These are phyloP conservation scores for Petrolisthes cinctipes DNA, from an alignment of 2,888 invertebrate species.

Conservation along the genomic window DNA sequence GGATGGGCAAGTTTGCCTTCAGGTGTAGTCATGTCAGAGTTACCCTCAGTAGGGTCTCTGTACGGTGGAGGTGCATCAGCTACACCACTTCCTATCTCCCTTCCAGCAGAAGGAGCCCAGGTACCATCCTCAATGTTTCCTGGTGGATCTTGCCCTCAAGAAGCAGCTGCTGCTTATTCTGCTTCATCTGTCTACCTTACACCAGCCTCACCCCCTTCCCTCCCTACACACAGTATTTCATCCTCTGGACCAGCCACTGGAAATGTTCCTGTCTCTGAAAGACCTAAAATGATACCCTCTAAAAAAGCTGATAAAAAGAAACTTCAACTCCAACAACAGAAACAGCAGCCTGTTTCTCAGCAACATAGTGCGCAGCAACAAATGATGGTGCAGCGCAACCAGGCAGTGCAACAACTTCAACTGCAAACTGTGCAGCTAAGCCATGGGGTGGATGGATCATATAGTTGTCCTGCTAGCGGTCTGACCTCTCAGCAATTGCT, in stretches of 20 bases:
- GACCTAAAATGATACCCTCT: slow-evolving; percentile 65
- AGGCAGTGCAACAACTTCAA: slow-evolving; percentile 70
- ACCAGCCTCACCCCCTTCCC: slow-evolving; percentile 51
- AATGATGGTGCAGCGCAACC: slow-evolving; percentile 66
- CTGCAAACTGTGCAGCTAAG: slow-evolving; percentile 70
- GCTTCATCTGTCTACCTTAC: slow-evolving; percentile 58
- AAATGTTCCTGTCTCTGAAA: slow-evolving; percentile 64
- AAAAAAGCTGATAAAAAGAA: slow-evolving; percentile 63
- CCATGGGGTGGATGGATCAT: slow-evolving; percentile 56
- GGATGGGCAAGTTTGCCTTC: slow-evolving; percentile 53
- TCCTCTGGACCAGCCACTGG: slow-evolving; percentile 61
- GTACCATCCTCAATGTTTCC: slow-evolving; percentile 58
- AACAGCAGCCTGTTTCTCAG: slow-evolving; percentile 44
- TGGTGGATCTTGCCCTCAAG: slow-evolving; percentile 48
- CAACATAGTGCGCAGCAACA: slow-evolving; percentile 53
- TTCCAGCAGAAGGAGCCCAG: slow-evolving; percentile 54
- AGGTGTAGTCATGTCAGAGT: slow-evolving; percentile 52
- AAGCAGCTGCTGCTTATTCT: slow-evolving; percentile 36
- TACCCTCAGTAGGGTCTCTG: slow-evolving; percentile 49
- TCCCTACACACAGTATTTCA: slow-evolving; percentile 46
- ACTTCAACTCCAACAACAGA: slow-evolving; percentile 54
- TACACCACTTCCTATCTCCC: slow-evolving; percentile 48
- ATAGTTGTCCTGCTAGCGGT: slow-evolving; percentile 53
- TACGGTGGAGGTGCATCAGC: slow-evolving; percentile 50
- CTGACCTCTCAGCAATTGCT: slow-evolving; percentile 48